Conservation (phyloP, 2,888 invertebrate species). For the Andrena flavipes region DNA sequence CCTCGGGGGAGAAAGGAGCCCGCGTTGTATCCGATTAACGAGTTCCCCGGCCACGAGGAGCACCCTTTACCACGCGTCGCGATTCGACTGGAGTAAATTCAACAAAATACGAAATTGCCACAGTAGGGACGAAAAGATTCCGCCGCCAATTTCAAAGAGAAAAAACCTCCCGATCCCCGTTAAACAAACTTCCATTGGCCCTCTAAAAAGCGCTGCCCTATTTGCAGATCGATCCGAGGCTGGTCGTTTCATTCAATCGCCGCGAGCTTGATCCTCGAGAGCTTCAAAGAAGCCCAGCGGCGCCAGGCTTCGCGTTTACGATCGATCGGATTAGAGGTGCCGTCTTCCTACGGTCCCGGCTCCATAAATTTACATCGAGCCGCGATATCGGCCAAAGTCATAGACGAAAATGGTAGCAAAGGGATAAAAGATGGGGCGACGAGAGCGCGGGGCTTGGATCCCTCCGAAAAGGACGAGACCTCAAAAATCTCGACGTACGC, state of each 20-base stretch:
- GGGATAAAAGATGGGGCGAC: background rate
- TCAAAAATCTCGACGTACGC: slow-evolving; percentile 73
- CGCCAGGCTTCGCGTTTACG: slow-evolving; percentile 29
- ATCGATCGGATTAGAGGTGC: slow-evolving; percentile 43
- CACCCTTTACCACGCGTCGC: background rate
- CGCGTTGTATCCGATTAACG: background rate
- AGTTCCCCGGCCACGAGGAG: background rate
- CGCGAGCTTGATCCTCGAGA: background rate
- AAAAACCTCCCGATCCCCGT: background rate
- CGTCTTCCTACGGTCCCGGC: slow-evolving; percentile 10
- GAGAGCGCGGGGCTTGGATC: background rate
- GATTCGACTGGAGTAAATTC: background rate
- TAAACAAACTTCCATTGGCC: background rate
- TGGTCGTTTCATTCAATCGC: slow-evolving; percentile 30
- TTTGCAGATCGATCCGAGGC: background rate
- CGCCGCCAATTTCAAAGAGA: too few relatives aligned
- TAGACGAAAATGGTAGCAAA: slow-evolving; percentile 6
- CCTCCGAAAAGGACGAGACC: slow-evolving; percentile 67
- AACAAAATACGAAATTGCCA: background rate
- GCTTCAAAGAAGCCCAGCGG: background rate
- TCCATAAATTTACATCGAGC: slow-evolving; percentile 54
- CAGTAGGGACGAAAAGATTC: background rate
- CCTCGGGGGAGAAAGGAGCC: background rate
- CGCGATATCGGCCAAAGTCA: slow-evolving; percentile 29
- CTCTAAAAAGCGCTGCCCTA: background rate